These are phyloP conservation scores for Lophotriccus pileatus DNA, from an alignment of 2,797 vertebrate genomes.

Conservation along the genomic window DNA sequence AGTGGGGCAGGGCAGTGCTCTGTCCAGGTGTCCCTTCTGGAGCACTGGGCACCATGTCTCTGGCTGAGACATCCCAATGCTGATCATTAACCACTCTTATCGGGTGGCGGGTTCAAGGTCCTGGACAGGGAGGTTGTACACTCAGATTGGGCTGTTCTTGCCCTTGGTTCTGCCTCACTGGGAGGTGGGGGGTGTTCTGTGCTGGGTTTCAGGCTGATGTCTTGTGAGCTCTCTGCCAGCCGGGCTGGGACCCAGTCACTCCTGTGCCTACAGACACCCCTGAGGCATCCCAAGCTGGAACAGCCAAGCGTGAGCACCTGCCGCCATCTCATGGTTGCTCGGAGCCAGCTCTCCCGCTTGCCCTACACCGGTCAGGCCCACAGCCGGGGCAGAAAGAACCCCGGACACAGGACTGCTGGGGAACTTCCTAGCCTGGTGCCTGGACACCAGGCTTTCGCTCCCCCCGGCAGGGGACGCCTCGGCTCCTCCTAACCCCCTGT, in stretches of 20 bases:
- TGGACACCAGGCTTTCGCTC: fast-evolving
- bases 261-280: not conserved
- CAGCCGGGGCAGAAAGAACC: fast-evolving
- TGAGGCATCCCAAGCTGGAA: not conserved
- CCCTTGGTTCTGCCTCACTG: not conserved
- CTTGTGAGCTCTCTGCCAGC: not conserved
- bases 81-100: conserved; percentile 16
- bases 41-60: fast-evolving
- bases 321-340: conserved; percentile 54
- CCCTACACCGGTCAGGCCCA: fast-evolving
- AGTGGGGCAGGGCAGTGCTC: not conserved
- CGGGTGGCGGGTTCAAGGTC: not conserved
- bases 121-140: not conserved
- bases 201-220: not conserved
- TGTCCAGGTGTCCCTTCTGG: not conserved
- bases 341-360: not conserved
- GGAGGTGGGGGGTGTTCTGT: fast-evolving
- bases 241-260: fast-evolving
- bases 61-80: not conserved
- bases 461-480: not conserved
- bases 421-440: not conserved
- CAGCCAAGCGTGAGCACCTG: not conserved
- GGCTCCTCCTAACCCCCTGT: not conserved
- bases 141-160: not conserved
- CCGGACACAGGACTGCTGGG: too few species aligned